Conservation (phyloP, 2,888 invertebrate genomes). For the Stictocephala bisonia region DNA sequence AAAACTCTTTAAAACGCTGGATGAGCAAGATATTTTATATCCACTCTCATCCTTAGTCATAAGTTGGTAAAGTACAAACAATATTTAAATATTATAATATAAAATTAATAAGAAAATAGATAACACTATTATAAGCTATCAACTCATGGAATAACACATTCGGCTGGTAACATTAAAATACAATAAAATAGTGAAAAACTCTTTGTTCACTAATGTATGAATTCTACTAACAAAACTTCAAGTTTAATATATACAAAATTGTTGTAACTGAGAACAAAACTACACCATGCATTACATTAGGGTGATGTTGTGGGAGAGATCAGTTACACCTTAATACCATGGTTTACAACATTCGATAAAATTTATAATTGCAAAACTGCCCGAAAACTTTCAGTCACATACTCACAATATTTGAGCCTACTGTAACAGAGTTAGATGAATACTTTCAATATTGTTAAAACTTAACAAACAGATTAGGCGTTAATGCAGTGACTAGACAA, state of each 20-base stretch:
- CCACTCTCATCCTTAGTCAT: background rate
- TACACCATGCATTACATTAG: background rate
- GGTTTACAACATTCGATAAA: constrained; percentile 1
- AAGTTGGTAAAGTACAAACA: background rate
- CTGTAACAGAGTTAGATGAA: constrained; percentile 24
- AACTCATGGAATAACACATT: constrained; percentile 21
- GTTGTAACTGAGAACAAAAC: background rate
- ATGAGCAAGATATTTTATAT: constrained; percentile 15
- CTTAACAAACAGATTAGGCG: constrained; percentile 22
- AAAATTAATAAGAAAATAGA: constrained; percentile 30
- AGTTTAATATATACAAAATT: too few relatives aligned
- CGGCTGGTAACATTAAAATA: constrained; percentile 23
- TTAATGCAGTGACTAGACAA: constrained; percentile 25
- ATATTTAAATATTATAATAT: constrained; percentile 6
- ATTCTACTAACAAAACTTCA: background rate
- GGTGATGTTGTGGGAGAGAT: constrained; percentile 23
- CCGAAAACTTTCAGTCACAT: constrained; percentile 4
- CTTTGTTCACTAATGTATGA: background rate
- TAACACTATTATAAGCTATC: constrained; percentile 28
- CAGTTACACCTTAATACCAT: constrained; percentile 26
- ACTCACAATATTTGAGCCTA: constrained; percentile 25
- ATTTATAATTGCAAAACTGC: constrained; percentile 20
- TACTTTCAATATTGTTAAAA: constrained; percentile 15
- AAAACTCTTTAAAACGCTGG: too few relatives aligned
- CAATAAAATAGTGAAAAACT: constrained; percentile 15